Conservation (phyloP, 2,888 invertebrate genomes). For the Ophraella communa region DNA sequence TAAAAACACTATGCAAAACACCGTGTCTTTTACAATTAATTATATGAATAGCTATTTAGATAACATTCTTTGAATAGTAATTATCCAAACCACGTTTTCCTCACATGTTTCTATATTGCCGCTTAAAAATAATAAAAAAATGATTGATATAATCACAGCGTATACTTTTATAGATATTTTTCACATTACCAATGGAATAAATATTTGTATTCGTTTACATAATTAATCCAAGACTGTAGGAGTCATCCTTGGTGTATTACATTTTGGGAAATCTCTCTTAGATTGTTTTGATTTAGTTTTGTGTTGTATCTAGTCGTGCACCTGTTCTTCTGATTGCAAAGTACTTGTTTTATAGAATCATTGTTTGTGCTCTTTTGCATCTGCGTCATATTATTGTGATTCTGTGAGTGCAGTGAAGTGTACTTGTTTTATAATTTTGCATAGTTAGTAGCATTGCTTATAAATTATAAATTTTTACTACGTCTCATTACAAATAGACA, state of each 20-base stretch:
- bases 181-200: neutral
- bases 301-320: neutral
- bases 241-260: conserved; percentile 25
- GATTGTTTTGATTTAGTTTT: conserved; percentile 7
- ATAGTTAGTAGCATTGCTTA: neutral
- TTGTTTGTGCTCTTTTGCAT: neutral
- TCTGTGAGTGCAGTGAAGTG: neutral
- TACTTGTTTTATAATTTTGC: neutral
- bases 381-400: neutral
- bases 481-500: neutral
- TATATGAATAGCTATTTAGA: too few species aligned
- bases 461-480: neutral
- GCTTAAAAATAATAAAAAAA: neutral
- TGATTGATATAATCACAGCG: neutral
- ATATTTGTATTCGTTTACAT: conserved; percentile 6
- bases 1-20: too few species aligned
- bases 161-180: neutral
- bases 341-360: neutral
- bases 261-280: conserved; percentile 16
- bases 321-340: conserved; percentile 6
- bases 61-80: too few species aligned
- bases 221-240: conserved; percentile 13
- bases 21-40: too few species aligned
- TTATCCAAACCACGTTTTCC: too few species aligned
- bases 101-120: neutral